A percentile compares a stretch with the other conserved stretches of the same genome.
Conservation (phyloP, 2,113 vertebrate genomes). For the Triplophysa siluroides region DNA sequence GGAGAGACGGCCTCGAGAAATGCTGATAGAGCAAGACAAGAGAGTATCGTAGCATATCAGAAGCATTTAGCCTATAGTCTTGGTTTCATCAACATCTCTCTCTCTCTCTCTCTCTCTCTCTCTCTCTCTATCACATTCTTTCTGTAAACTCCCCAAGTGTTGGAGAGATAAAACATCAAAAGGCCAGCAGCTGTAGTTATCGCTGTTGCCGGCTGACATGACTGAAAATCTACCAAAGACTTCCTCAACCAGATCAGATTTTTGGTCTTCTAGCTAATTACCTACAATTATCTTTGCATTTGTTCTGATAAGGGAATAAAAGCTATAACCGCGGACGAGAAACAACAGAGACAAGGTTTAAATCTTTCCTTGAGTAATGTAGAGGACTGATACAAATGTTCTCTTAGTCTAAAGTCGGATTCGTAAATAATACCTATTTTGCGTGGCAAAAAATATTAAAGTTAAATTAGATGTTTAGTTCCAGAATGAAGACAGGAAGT, state of each 20-base stretch:
- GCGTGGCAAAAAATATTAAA: too few relatives aligned
- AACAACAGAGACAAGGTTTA: conserved; percentile 21
- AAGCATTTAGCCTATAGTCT: conserved; percentile 48
- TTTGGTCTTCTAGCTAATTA: conserved; percentile 16
- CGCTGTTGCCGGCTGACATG: not conserved
- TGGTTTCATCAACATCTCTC: conserved; percentile 33
- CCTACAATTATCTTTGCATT: conserved; percentile 24
- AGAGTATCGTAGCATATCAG: not conserved
- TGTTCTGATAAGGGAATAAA: conserved; percentile 15
- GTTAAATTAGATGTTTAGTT: too few relatives aligned
- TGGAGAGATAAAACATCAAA: conserved; percentile 19
- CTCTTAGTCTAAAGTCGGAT: not conserved
- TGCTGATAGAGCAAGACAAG: conserved; percentile 53
- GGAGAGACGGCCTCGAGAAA: conserved; percentile 47
- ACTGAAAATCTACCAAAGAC: not conserved
- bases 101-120: conserved; percentile 18
- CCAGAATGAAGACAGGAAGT: not conserved
- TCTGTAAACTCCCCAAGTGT: not conserved
- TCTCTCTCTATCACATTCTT: conserved; percentile 29
- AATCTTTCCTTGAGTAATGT: conserved; percentile 14
- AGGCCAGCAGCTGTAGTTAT: conserved; percentile 7
- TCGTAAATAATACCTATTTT: too few relatives aligned
- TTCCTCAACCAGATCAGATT: conserved; percentile 31
- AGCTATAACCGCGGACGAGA: conserved; percentile 12
- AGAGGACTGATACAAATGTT: conserved; percentile 6